A percentile compares a stretch with the other conserved stretches of the same genome.
Evolutionary conservation across 37 sponge, comb jelly and placozoan species (phyloP).

Genomic region (Eunapius fragilis): DNA sequence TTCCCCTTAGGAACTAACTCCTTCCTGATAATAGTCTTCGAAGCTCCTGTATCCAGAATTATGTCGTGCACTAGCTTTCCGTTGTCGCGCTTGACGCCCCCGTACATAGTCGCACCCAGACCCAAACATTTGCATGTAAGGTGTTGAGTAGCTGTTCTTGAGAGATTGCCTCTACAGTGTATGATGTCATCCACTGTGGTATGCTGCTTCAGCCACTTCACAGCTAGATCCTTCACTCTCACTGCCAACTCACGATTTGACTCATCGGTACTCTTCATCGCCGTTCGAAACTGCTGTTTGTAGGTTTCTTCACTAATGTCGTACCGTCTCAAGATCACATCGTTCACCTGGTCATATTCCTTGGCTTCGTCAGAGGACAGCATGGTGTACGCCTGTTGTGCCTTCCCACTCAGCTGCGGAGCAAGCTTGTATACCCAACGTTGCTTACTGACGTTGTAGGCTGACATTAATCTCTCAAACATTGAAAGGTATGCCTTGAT

Average conservation of each 20-base stretch:
- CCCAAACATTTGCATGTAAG: neutral
- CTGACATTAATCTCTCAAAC: too few relatives aligned
- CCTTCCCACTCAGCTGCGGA: constrained; percentile 25
- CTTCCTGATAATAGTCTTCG: neutral
- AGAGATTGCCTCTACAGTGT: neutral
- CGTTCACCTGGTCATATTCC: too few relatives aligned
- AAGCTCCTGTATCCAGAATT: neutral
- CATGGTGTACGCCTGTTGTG: constrained; percentile 16
- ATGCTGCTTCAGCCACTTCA: too few relatives aligned
- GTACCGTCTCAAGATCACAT: too few relatives aligned
- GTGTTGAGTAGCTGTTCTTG: constrained; percentile 11
- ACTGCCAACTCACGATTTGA: too few relatives aligned
- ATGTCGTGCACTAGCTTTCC: neutral
- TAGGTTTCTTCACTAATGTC: too few relatives aligned
- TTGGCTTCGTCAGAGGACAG: neutral
- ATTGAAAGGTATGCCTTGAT: too few relatives aligned
- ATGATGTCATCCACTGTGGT: neutral
- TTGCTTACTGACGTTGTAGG: too few relatives aligned
- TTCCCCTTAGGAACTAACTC: neutral
- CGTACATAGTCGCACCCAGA: neutral
- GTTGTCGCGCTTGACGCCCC: neutral
- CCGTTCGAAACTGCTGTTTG: constrained; percentile 11
- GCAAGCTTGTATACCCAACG: too few relatives aligned
- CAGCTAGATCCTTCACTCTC: too few relatives aligned
- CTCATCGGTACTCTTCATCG: constrained; percentile 13